These are phyloP conservation scores for Discoglossus pictus DNA, from an alignment of 2,797 vertebrate genomes.

Conservation along the genomic window DNA sequence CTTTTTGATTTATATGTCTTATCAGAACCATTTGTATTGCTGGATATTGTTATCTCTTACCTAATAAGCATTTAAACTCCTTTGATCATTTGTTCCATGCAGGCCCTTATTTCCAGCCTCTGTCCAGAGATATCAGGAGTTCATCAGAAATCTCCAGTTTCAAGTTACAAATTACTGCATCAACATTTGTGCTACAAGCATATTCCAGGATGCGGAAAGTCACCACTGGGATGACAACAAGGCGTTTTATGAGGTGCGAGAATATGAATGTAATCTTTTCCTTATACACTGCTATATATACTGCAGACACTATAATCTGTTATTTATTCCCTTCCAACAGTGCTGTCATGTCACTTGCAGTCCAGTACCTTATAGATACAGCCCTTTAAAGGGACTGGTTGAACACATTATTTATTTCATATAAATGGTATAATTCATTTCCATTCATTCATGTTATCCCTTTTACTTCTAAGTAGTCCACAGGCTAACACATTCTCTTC, in stretches of 20 bases:
- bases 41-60: conserved; percentile 65
- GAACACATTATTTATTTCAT: too few relatives aligned
- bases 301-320: conserved; percentile 45
- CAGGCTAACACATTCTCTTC: too few relatives aligned
- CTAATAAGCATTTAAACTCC: conserved; percentile 66
- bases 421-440: too few relatives aligned
- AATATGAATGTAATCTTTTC: conserved; percentile 64
- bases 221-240: conserved; percentile 91
- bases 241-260: conserved; percentile 92
- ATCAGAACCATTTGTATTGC: conserved; percentile 79
- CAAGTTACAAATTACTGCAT: conserved; percentile 87
- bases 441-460: too few relatives aligned
- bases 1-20: conserved; percentile 79
- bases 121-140: conserved; percentile 83
- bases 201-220: conserved; percentile 92
- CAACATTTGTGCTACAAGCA: conserved; percentile 83
- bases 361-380: too few relatives aligned
- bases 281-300: conserved; percentile 64
- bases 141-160: conserved; percentile 75
- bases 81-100: conserved; percentile 70
- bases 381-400: too few relatives aligned
- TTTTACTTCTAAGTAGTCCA: too few relatives aligned
- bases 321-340: too few relatives aligned
- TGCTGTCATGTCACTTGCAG: too few relatives aligned
- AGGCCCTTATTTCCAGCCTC: conserved; percentile 84